A percentile compares a stretch with the other conserved stretches of the same genome.
phyloP scores from a whole-genome alignment of 2,113 vertebrate genomes.

The Pseudolaguvia tuberculata region DNA sequence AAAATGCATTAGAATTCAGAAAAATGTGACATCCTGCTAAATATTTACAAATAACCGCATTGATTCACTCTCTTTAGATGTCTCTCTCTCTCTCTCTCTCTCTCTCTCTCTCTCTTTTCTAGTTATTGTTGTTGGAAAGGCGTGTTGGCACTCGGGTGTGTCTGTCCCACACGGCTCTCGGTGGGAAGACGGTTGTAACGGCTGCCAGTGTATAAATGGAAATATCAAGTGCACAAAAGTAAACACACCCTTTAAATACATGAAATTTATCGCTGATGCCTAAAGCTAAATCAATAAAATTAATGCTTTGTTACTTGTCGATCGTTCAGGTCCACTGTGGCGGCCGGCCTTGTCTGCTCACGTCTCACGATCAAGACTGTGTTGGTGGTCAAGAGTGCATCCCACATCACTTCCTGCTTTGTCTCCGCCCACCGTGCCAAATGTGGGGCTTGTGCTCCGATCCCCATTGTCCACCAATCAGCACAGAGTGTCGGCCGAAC shows the following conservation, averaged over 20 bases:
- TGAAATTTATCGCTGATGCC: no score
- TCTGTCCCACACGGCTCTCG: slow-evolving; percentile 79
- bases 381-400: slow-evolving; percentile 76
- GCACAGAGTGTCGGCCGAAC: slow-evolving; percentile 80
- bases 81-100: background rate
- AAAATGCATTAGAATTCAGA: no score
- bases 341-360: slow-evolving; percentile 77
- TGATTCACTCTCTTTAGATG: no score
- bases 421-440: slow-evolving; percentile 78
- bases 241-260: background rate
- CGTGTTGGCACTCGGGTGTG: slow-evolving; percentile 76
- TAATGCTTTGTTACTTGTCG: background rate
- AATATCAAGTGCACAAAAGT: slow-evolving; percentile 86
- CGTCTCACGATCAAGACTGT: slow-evolving; percentile 62
- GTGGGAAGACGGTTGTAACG: slow-evolving; percentile 90
- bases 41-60: no score
- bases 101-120: background rate
- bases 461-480: slow-evolving; percentile 61
- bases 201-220: slow-evolving; percentile 82
- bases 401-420: slow-evolving; percentile 73
- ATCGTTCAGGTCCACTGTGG: slow-evolving; percentile 82
- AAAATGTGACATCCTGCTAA: no score
- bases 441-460: slow-evolving; percentile 84
- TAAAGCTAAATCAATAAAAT: background rate
- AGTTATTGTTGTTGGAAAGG: slow-evolving; percentile 80